Base-by-base conservation (phyloP, 2,797 vertebrate species). In the Helarctos malayanus region DNA sequence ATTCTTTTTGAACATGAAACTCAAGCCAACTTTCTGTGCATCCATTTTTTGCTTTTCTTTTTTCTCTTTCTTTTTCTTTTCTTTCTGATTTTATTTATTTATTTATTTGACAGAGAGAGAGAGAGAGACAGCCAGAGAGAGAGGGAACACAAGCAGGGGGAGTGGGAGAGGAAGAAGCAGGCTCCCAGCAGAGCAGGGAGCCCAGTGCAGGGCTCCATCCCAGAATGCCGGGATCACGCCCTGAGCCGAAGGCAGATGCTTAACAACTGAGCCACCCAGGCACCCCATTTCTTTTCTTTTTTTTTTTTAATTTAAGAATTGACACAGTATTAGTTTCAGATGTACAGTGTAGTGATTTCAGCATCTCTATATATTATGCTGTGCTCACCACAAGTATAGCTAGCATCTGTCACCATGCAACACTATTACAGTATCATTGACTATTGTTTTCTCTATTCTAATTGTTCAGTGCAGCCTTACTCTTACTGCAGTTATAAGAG, bases 401-500 rank as follows among this genome's bases (percentile, higher is more conserved):
- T 47, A 29, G 25, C 41, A 16, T 75, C 45, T 47, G 27, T 49
- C 27, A 75, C 27, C 27, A 5, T 32, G 32, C 27, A 49, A 47
- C 45, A 75, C 15, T 75, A 9, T 75, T 49, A 75, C 15, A 19
- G 73, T 10, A 47, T 47, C 27, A 75, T 2, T 49, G 45, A 16
- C 25, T 29, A 75, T 75, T 32, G 27, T 5, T 49, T 94, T 88
- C 91, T 2, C n/a, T 91, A 75, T 82, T 82, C 25, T 65, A 69
- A 38, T 89, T 93, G 12, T 91, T 93, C 89, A 83, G 54, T 59
- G 49, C 5, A 92, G 16, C 12, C 65, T 89, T 71, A 90, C 23
- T 13, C 29, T 82, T 45, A 93, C n/a, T 23, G 7, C 2, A 65
- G 18, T 41, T 52, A 9, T 47, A 92, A 79, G 27, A 88, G 75